Evolutionary conservation across 2,888 invertebrate genomes (phyloP), one percentile per base, ranked within the genome.

Genomic region (Lampropteryx suffumata): DNA sequence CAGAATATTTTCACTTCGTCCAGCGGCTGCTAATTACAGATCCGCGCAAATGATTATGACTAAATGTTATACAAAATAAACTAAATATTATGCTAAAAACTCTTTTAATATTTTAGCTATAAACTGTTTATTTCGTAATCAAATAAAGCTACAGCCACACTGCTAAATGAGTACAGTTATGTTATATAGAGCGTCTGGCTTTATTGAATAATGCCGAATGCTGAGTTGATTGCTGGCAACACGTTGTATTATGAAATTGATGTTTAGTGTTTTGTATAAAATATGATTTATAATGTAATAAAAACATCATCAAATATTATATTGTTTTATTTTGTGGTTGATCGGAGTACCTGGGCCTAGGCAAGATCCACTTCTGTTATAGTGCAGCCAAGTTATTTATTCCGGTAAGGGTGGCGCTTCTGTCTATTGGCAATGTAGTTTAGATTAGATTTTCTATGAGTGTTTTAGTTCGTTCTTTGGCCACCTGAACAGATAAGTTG

Each of bases 1-100:
- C 21, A 55, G 57, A 57, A 61, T 59, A 50, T 51, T 61, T 56
- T 49, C 14, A 41, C 48, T 50, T 55, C 55, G 50, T 55, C 53
- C 53, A 49, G 48, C 43, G 48, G 34, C 7, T 14, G 34, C 46
- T 46, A 8, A 13, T 12, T 26, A 17, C 37, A 14, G 42, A 39
- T 35, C 39, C 40, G 47, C 39, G 26, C 14, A 35, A 24, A 47
- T 11, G 21, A 41, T 29, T 34, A 24, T 29, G 21, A 2, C 5
- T 21, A 21, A 24, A 24, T 43, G 9, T 24, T 43, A 30, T 29
- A 35, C 7, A 17, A 8, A 35, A 11, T 11, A 36, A 26, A 26
- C 17, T 1, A 5, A 10, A 8, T 24, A 7, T 8, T 35, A 35
- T 8, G 21, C 35, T 34, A 21, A 1, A 24, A 21, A 35, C 10